Evolutionary conservation across 2,797 vertebrate genomes (phyloP).

Genomic region (Kryptolebias ocellatus): DNA sequence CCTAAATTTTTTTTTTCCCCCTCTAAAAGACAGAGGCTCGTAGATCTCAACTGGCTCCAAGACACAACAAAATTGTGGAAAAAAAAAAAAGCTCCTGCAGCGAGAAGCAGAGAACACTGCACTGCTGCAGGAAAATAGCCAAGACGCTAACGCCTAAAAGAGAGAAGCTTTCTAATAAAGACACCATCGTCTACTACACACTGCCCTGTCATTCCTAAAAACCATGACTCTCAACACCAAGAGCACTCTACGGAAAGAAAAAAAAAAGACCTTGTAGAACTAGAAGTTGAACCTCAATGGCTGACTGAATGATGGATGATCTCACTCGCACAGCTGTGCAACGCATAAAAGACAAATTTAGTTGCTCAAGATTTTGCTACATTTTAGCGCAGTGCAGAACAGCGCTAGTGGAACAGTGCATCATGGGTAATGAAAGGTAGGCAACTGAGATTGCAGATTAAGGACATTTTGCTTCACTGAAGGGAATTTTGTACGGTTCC

Average conservation of each 20-base stretch:
- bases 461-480: conserved; percentile 46
- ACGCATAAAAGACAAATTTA: conserved; percentile 60
- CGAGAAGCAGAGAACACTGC: conserved; percentile 67
- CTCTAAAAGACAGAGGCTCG: conserved; percentile 31
- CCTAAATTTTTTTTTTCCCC: conserved; percentile 4
- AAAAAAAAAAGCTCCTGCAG: conserved; percentile 56
- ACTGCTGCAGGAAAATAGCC: conserved; percentile 73
- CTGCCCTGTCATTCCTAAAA: conserved; percentile 37
- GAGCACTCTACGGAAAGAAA: conserved; percentile 1
- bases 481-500: conserved; percentile 25
- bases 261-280: conserved; percentile 47
- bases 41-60: conserved; percentile 45
- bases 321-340: conserved; percentile 62
- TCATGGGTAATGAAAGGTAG: conserved; percentile 64
- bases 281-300: conserved; percentile 60
- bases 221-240: conserved; percentile 15
- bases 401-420: conserved; percentile 62
- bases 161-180: conserved; percentile 44
- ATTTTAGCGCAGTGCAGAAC: conserved; percentile 76
- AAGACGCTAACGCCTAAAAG: conserved; percentile 53
- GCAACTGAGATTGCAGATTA: conserved; percentile 60
- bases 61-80: conserved; percentile 54
- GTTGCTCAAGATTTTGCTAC: conserved; percentile 71
- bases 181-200: conserved; percentile 41
- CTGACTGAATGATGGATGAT: conserved; percentile 73